Conservation (phyloP, 1,140 invertebrate species). For the Penaeus indicus region DNA sequence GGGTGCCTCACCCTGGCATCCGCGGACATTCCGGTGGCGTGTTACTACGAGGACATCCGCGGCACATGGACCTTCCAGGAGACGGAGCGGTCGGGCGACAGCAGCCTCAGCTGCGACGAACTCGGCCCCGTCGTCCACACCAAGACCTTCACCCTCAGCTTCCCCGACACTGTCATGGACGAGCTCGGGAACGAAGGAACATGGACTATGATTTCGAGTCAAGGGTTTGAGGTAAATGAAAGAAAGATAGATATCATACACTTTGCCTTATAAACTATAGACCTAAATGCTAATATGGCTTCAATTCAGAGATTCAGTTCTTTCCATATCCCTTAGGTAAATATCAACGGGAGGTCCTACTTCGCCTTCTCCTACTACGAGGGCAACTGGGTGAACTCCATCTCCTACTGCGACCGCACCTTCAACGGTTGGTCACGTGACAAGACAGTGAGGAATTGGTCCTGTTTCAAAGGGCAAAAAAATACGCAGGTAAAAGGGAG, state of each 20-base stretch:
- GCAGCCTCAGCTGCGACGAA: slow-evolving; percentile 69
- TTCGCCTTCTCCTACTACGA: slow-evolving; percentile 73
- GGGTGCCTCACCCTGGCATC: background rate
- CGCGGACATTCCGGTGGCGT: slow-evolving; percentile 73
- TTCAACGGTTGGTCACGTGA: slow-evolving; percentile 73
- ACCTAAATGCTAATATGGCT: background rate
- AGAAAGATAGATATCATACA: too few relatives aligned
- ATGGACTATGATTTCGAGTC: slow-evolving; percentile 75
- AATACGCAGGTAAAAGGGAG: background rate
- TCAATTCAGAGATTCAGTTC: background rate
- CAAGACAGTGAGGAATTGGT: slow-evolving; percentile 70
- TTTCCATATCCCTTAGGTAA: slow-evolving; percentile 67
- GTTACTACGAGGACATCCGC: slow-evolving; percentile 72
- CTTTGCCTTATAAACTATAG: too few relatives aligned
- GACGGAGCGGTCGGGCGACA: slow-evolving; percentile 69
- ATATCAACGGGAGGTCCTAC: slow-evolving; percentile 69
- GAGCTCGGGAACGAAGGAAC: slow-evolving; percentile 71
- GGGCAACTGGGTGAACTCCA: slow-evolving; percentile 66
- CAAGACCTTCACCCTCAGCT: background rate
- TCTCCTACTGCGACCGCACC: slow-evolving; percentile 71
- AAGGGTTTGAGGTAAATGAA: slow-evolving; percentile 69
- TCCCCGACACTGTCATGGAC: slow-evolving; percentile 72
- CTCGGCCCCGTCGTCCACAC: slow-evolving; percentile 36
- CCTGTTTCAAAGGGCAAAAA: slow-evolving; percentile 70
- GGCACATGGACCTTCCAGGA: slow-evolving; percentile 73